Evolutionary conservation across 1,140 invertebrate genomes (phyloP).

Genomic region (Drosophila paulistorum): DNA sequence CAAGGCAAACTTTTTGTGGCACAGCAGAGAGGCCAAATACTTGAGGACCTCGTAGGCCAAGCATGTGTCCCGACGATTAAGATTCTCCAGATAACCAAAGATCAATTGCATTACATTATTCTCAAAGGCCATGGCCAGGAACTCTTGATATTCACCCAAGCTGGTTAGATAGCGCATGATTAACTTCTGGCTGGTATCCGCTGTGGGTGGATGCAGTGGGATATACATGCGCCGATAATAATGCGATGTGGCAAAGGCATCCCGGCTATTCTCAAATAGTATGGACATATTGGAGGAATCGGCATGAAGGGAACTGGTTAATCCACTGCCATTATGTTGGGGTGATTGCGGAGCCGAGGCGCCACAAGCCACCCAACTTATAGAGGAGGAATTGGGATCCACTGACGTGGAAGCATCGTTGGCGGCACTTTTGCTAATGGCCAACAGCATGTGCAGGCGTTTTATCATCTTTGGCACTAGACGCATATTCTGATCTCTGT

Average conservation of each 20-base stretch:
- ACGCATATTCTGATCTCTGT: constrained; percentile 93
- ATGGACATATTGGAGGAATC: constrained; percentile 74
- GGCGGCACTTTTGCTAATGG: constrained; percentile 58
- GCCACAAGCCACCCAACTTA: constrained; percentile 65
- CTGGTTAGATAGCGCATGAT: constrained; percentile 96
- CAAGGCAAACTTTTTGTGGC: constrained; percentile 98
- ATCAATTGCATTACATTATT: constrained; percentile 95
- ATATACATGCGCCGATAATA: constrained; percentile 84
- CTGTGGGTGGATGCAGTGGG: constrained; percentile 93
- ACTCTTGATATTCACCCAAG: constrained; percentile 98
- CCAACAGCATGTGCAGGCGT: constrained; percentile 90
- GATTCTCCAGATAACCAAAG: constrained; percentile 94
- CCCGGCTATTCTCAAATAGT: constrained; percentile 77
- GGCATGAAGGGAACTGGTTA: constrained; percentile 24
- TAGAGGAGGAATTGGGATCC: constrained; percentile 37
- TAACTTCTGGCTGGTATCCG: constrained; percentile 94
- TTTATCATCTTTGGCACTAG: constrained; percentile 94
- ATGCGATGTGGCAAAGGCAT: constrained; percentile 60
- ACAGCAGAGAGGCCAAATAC: constrained; percentile 95
- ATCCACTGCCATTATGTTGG: constrained; percentile 52
- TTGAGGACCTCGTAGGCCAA: constrained; percentile 97
- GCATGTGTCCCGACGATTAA: constrained; percentile 94
- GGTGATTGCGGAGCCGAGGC: constrained; percentile 70
- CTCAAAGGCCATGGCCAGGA: constrained; percentile 95
- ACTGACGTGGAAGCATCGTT: constrained; percentile 26